Evolutionary conservation across 2,797 vertebrate species (phyloP).

Genomic region (Parauchenoglanis punctatus): DNA sequence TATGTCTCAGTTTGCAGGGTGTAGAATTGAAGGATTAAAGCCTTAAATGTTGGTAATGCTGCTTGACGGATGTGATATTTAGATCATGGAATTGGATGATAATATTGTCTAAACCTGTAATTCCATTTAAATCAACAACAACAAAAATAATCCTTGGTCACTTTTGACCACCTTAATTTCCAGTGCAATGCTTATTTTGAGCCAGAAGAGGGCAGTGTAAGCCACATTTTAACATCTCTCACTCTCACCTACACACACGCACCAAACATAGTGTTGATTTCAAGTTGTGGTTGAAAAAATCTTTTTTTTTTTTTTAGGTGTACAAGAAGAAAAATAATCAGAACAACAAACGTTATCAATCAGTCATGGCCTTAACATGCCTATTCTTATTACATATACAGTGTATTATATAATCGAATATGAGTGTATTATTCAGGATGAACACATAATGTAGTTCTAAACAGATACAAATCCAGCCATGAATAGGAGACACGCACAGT

Average conservation of each 20-base stretch:
- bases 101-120: background rate
- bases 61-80: background rate
- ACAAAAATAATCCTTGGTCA: background rate
- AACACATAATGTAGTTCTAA: too few species aligned
- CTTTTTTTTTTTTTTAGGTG: background rate
- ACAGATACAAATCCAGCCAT: too few species aligned
- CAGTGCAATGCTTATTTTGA: background rate
- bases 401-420: background rate
- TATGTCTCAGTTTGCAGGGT: background rate
- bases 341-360: background rate
- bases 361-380: background rate
- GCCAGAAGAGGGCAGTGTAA: constrained; percentile 23
- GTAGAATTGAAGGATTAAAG: background rate
- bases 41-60: too few species aligned
- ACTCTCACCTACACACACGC: too few species aligned
- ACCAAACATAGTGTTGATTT: too few species aligned
- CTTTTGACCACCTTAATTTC: background rate
- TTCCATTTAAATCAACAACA: background rate
- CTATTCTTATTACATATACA: background rate
- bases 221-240: background rate
- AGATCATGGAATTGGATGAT: background rate
- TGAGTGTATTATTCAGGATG: background rate
- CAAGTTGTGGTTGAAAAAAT: background rate
- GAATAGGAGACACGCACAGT: background rate
- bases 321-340: background rate